These are phyloP conservation scores for Cabera pusaria DNA, from an alignment of 2,888 invertebrate species.

Conservation along the genomic window DNA sequence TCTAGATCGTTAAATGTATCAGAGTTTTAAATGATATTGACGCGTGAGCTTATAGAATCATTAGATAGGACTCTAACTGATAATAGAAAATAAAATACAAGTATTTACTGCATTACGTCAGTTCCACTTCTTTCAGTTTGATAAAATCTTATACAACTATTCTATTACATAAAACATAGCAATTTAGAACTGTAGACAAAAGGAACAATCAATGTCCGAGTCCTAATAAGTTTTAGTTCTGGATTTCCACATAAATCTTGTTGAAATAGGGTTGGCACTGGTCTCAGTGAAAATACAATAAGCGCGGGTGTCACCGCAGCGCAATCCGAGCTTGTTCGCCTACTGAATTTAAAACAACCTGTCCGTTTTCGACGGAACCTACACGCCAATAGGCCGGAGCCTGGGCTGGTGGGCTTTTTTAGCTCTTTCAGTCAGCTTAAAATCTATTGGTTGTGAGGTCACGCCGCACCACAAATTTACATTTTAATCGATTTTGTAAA, in stretches of 20 bases:
- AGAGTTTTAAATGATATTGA: too few relatives aligned
- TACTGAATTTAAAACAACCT: slow-evolving; percentile 55
- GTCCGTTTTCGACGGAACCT: slow-evolving; percentile 43
- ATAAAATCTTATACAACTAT: too few relatives aligned
- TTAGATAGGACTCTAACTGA: too few relatives aligned
- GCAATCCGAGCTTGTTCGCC: slow-evolving; percentile 41
- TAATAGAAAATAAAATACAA: too few relatives aligned
- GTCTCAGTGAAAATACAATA: slow-evolving; percentile 53
- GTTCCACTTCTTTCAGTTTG: too few relatives aligned
- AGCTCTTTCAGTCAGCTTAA: slow-evolving; percentile 18
- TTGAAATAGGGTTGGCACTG: slow-evolving; percentile 33
- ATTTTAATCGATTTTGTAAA: slow-evolving; percentile 36
- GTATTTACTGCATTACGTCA: too few relatives aligned
- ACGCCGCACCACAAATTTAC: slow-evolving; percentile 30
- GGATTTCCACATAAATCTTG: slow-evolving; percentile 37
- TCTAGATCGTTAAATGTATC: too few relatives aligned
- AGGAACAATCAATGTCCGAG: too few relatives aligned
- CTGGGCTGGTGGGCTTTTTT: slow-evolving; percentile 20
- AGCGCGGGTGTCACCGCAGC: slow-evolving; percentile 46
- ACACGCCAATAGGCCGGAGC: slow-evolving; percentile 20
- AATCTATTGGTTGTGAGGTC: slow-evolving; percentile 28
- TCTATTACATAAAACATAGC: too few relatives aligned
- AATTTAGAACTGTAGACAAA: too few relatives aligned
- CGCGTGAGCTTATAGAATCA: too few relatives aligned
- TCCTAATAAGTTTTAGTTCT: slow-evolving; percentile 31